Percentiles rank a stretch among this genome's conserved stretches.
phyloP scores from a whole-genome alignment of 2,888 invertebrate genomes.

The Drosophila gaucha region DNA sequence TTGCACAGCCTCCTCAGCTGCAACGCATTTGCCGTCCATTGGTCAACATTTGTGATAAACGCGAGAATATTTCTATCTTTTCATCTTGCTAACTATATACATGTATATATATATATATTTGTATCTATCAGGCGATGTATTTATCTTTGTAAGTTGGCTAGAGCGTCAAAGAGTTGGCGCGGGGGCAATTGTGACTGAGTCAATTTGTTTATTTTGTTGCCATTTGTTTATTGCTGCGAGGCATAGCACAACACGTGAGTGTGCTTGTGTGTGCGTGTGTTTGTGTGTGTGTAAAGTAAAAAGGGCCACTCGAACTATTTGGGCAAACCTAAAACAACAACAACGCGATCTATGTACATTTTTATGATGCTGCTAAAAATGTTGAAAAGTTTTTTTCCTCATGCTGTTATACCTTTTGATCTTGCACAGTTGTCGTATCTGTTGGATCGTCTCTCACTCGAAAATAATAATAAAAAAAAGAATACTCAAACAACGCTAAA shows the following conservation, averaged over 20 bases:
- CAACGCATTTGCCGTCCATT: constrained; percentile 22
- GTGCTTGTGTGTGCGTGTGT: constrained; percentile 17
- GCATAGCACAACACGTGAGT: constrained; percentile 30
- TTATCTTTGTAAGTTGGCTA: constrained; percentile 30
- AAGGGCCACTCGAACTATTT: constrained; percentile 54
- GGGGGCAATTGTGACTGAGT: constrained; percentile 30
- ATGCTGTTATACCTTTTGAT: constrained; percentile 58
- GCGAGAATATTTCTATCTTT: constrained; percentile 27
- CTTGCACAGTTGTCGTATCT: constrained; percentile 61
- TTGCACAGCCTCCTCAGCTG: constrained; percentile 20
- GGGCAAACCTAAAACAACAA: constrained; percentile 56
- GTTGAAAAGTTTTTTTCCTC: constrained; percentile 35
- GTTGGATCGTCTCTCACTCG: constrained; percentile 37
- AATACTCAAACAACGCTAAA: constrained; percentile 30
- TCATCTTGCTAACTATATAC: constrained; percentile 7
- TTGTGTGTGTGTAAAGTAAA: constrained; percentile 28
- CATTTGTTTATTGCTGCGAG: constrained; percentile 57
- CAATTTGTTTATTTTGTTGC: constrained; percentile 66
- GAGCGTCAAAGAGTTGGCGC: constrained; percentile 50
- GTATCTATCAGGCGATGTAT: constrained; percentile 8
- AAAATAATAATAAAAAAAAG: constrained; percentile 1
- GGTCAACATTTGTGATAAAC: constrained; percentile 29
- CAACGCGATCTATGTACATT: constrained; percentile 45
- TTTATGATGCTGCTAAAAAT: constrained; percentile 70
- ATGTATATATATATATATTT: neutral